Evolutionary conservation across 1,140 invertebrate species (phyloP).

Genomic region (Dermatophagoides farinae): DNA sequence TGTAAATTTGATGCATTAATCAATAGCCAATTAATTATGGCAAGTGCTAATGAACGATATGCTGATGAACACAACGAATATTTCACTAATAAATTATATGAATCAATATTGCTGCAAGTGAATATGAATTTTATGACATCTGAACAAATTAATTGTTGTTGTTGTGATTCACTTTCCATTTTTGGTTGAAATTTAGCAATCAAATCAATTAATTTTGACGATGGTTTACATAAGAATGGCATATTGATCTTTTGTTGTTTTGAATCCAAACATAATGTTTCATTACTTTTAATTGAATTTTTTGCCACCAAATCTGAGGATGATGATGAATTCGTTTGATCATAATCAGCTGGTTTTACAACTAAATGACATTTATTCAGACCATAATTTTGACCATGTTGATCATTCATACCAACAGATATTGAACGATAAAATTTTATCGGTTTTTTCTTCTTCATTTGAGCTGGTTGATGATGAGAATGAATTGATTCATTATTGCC

Average conservation of each 20-base stretch:
- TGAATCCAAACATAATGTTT: background rate
- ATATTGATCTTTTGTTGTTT: slow-evolving; percentile 30
- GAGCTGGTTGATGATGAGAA: background rate
- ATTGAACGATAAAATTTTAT: slow-evolving; percentile 39
- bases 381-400: too few relatives aligned
- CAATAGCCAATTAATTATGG: slow-evolving; percentile 78
- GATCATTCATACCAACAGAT: slow-evolving; percentile 35
- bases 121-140: slow-evolving; percentile 53
- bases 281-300: background rate
- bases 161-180: too few relatives aligned
- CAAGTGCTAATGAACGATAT: slow-evolving; percentile 64
- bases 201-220: slow-evolving; percentile 38
- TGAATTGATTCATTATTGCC: background rate
- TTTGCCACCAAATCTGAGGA: too few relatives aligned
- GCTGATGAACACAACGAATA: slow-evolving; percentile 53
- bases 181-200: slow-evolving; percentile 15
- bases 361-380: too few relatives aligned
- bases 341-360: background rate
- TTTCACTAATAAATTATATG: slow-evolving; percentile 55
- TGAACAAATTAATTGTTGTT: slow-evolving; percentile 17
- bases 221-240: slow-evolving; percentile 59
- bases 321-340: too few relatives aligned
- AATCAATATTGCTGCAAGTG: slow-evolving; percentile 64
- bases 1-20: slow-evolving; percentile 70
- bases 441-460: slow-evolving; percentile 22